These are phyloP conservation scores for Solenopsis fugax DNA, from an alignment of 1,140 invertebrate genomes.

Conservation along the genomic window DNA sequence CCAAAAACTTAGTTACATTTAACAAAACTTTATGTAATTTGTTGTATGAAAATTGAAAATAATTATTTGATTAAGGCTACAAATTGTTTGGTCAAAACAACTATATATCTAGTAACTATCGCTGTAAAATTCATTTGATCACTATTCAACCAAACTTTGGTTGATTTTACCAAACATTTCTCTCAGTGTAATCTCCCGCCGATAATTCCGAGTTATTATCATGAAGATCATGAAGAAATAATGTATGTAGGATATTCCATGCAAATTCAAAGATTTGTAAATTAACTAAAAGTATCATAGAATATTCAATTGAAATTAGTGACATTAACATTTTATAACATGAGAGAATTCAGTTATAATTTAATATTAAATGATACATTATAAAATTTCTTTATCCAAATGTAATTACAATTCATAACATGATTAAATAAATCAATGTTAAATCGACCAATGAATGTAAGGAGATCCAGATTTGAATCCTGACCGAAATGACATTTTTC, in stretches of 20 bases:
- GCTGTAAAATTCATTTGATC: too few species aligned
- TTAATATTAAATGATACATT: neutral
- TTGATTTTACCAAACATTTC: too few species aligned
- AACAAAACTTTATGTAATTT: too few species aligned
- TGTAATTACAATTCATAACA: neutral
- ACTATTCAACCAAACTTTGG: too few species aligned
- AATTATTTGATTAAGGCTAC: too few species aligned
- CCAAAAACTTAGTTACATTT: too few species aligned
- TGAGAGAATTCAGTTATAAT: neutral
- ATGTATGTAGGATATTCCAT: neutral
- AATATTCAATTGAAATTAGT: neutral
- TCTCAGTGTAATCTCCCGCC: neutral
- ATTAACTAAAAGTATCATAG: neutral
- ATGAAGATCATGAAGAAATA: neutral
- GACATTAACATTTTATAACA: neutral
- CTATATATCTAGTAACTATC: too few species aligned
- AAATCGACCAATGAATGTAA: too few species aligned
- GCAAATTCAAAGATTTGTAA: neutral
- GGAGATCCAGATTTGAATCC: too few species aligned
- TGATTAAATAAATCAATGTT: neutral
- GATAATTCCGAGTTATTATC: neutral
- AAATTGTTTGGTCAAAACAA: too few species aligned
- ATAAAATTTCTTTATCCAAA: neutral
- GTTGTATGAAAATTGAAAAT: too few species aligned
- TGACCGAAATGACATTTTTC: too few species aligned